These are phyloP conservation scores for Patella pellucida DNA, from an alignment of 2,888 invertebrate genomes.

Conservation along the genomic window DNA sequence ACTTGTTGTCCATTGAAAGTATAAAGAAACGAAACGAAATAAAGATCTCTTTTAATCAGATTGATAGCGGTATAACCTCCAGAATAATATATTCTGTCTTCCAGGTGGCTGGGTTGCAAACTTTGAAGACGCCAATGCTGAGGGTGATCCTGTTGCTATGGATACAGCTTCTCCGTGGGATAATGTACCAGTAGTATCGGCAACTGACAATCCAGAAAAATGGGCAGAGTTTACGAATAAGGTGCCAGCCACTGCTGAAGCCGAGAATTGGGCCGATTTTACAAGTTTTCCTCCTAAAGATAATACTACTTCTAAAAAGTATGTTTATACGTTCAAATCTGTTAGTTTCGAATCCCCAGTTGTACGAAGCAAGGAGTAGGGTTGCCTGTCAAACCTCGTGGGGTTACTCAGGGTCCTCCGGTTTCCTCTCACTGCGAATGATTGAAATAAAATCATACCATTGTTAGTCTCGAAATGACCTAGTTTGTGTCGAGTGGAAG, in stretches of 20 bases:
- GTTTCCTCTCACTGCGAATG: no score
- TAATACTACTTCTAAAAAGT: background rate
- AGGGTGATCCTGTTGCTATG: constrained; percentile 65
- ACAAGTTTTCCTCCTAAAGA: constrained; percentile 22
- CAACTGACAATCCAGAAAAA: constrained; percentile 39
- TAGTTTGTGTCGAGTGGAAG: no score
- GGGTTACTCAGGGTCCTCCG: no score
- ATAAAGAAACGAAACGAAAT: no score
- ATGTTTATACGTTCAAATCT: background rate
- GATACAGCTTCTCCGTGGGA: constrained; percentile 70
- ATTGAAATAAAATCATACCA: no score
- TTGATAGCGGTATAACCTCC: no score
- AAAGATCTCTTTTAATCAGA: no score
- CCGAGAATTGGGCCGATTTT: constrained; percentile 49
- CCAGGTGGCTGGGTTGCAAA: constrained; percentile 50
- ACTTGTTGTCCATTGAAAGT: no score
- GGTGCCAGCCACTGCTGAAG: constrained; percentile 27
- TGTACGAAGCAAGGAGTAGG: no score
- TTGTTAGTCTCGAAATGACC: no score
- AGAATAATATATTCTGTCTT: background rate
- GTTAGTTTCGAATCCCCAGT: no score
- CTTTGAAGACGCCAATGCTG: constrained; percentile 58
- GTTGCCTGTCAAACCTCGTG: no score
- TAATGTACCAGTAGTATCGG: constrained; percentile 34
- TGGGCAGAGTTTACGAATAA: constrained; percentile 64